A percentile compares a stretch with the other conserved stretches of the same genome.
Evolutionary conservation across 1,140 invertebrate genomes (phyloP).

Genomic region (Araneus ventricosus): DNA sequence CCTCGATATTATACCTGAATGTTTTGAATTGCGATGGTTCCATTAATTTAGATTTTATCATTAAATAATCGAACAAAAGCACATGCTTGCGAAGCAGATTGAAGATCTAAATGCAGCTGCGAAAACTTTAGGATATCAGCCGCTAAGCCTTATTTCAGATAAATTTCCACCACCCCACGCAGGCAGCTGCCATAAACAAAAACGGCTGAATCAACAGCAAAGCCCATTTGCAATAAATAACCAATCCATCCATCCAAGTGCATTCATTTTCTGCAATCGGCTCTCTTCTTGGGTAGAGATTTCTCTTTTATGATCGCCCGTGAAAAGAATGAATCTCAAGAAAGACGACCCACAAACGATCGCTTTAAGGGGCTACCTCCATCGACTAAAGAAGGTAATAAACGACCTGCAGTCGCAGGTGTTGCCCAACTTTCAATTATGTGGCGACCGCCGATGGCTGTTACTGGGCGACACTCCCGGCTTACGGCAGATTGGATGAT

Average conservation of each 20-base stretch:
- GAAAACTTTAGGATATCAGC: no score
- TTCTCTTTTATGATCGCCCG: constrained; percentile 34
- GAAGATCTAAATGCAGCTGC: no score
- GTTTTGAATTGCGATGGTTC: no score
- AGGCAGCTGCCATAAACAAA: not conserved
- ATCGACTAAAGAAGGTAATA: constrained; percentile 40
- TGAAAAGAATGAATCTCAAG: constrained; percentile 13
- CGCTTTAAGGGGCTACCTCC: not conserved
- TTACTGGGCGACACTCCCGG: not conserved
- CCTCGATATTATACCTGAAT: no score
- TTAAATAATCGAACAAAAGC: no score
- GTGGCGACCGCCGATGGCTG: constrained; percentile 13
- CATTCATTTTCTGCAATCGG: not conserved
- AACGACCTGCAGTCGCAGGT: constrained; percentile 46
- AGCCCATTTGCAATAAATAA: constrained; percentile 28
- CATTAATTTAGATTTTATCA: no score
- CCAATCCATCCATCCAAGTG: not conserved
- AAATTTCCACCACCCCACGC: not conserved
- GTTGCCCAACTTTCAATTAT: constrained; percentile 45
- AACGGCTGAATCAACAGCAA: not conserved
- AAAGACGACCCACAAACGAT: constrained; percentile 39
- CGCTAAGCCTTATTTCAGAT: not conserved
- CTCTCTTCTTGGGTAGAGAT: not conserved
- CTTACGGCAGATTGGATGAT: constrained; percentile 16
- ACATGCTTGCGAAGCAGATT: no score